Percentiles rank a stretch among this genome's conserved stretches.
These are phyloP conservation scores for Callimico goeldii DNA, from an alignment of 2,797 vertebrate species.

Conservation along the genomic window DNA sequence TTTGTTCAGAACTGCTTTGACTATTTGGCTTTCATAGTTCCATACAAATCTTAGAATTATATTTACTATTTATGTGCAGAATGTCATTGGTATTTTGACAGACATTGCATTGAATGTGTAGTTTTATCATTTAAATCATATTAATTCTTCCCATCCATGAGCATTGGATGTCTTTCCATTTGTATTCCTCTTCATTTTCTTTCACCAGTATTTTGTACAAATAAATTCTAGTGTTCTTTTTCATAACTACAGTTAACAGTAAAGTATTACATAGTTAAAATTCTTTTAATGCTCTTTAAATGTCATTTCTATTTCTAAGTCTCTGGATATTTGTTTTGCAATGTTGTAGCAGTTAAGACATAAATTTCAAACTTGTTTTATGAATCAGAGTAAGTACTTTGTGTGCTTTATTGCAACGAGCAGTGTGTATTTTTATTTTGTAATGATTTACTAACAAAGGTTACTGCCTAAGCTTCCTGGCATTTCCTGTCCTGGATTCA, in stretches of 20 bases:
- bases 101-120: too few relatives aligned
- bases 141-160: too few relatives aligned
- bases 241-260: too few relatives aligned
- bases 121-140: too few relatives aligned
- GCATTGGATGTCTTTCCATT: too few relatives aligned
- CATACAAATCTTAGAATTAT: too few relatives aligned
- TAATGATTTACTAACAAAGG: not conserved
- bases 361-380: not conserved
- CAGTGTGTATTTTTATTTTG: not conserved
- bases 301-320: not conserved
- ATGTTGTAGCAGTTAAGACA: not conserved
- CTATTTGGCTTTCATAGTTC: too few relatives aligned
- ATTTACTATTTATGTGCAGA: too few relatives aligned
- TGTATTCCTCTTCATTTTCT: not conserved
- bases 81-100: too few relatives aligned
- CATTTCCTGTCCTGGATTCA: not conserved
- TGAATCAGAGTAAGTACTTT: not conserved
- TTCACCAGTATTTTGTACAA: not conserved
- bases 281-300: not conserved
- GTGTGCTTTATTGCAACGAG: not conserved
- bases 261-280: not conserved
- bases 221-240: not conserved
- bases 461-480: not conserved
- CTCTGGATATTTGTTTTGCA: not conserved
- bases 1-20: too few relatives aligned